A percentile compares a stretch with the other conserved stretches of the same genome.
Conservation (phyloP, 1,140 invertebrate genomes). For the Penaeus indicus region DNA sequence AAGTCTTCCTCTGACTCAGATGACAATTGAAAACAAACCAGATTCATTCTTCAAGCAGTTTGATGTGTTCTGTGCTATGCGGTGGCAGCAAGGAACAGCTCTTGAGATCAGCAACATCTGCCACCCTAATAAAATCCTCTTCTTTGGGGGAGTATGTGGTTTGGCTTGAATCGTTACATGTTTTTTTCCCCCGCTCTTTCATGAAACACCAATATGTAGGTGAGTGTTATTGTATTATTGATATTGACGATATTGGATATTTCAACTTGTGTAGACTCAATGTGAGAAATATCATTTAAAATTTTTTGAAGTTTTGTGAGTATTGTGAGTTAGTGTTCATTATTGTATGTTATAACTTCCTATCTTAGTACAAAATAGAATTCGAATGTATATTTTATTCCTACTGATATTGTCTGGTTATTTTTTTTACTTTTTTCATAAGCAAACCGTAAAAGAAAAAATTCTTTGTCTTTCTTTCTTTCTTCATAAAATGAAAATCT, state of each 20-base stretch:
- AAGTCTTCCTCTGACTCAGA: slow-evolving; percentile 81
- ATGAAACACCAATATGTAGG: slow-evolving; percentile 87
- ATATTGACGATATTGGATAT: no score
- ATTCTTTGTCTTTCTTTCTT: no score
- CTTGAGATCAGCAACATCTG: slow-evolving; percentile 85
- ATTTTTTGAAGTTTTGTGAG: background rate
- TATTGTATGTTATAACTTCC: no score
- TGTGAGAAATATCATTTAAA: background rate
- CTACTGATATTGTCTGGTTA: no score
- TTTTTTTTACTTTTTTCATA: no score
- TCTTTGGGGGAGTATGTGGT: slow-evolving; percentile 92
- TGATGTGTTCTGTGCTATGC: slow-evolving; percentile 87
- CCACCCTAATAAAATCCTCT: slow-evolving; percentile 83
- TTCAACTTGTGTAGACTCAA: background rate
- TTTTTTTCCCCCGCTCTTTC: slow-evolving; percentile 93
- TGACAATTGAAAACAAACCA: slow-evolving; percentile 74
- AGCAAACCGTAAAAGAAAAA: no score
- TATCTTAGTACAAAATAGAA: no score
- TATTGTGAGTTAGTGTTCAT: no score
- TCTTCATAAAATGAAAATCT: no score
- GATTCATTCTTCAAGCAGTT: slow-evolving; percentile 83
- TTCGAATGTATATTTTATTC: no score
- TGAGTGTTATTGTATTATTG: slow-evolving; percentile 72
- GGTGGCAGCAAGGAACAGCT: slow-evolving; percentile 80
- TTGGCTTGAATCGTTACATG: slow-evolving; percentile 92